Base-by-base conservation (phyloP, 2,797 vertebrate species). In the Aeoliscus strigatus region DNA sequence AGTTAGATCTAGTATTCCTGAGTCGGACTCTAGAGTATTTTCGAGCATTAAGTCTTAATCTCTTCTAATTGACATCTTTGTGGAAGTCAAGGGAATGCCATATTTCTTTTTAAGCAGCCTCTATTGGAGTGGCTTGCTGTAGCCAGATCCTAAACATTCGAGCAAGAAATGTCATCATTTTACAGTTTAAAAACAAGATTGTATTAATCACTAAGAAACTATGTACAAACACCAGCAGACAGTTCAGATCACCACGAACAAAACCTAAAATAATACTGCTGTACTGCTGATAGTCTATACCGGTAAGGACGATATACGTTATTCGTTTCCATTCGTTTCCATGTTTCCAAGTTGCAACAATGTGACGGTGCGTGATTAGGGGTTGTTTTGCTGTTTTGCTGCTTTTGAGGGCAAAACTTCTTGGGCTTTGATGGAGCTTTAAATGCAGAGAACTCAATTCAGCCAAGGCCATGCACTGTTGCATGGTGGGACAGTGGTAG, bases 51-150 rank as follows among this genome's bases (percentile, higher is more conserved):
- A 61, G 58, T 66, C 59, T 66, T 79, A 69, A 82, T 82, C 74
- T 79, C 55, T 70, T 65, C 67, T 74, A 81, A 81, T 65, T 61
- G 60, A 43, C 50, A 53, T 77, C 73, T 73, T 67, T 75, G 66
- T 73, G 57, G 40, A 60, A 60, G 50, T 61, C 25, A 9, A 46
- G 24, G 40, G 64, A 64, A 42, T 37, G n/a, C 48, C 12, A 14
- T 60, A 37, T 58, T 73, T 80, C 51, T 50, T 49, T 52, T 54
- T 51, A 33, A 70, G 48, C 23, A 48, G 12, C 32, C 47, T 53
- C 45, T 21, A 36, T 60, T 21, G 30, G 39, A 28, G 31, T 7
- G 14, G 26, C 4, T 28, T 51, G 55, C 27, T 55, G 39, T 43
- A 39, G 55, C 31, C 48, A 52, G 45, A 60, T 41, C 21, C 47